A percentile compares a stretch with the other conserved stretches of the same genome.
These are phyloP conservation scores for Mayetiola destructor DNA, from an alignment of 2,888 invertebrate species.

Conservation along the genomic window DNA sequence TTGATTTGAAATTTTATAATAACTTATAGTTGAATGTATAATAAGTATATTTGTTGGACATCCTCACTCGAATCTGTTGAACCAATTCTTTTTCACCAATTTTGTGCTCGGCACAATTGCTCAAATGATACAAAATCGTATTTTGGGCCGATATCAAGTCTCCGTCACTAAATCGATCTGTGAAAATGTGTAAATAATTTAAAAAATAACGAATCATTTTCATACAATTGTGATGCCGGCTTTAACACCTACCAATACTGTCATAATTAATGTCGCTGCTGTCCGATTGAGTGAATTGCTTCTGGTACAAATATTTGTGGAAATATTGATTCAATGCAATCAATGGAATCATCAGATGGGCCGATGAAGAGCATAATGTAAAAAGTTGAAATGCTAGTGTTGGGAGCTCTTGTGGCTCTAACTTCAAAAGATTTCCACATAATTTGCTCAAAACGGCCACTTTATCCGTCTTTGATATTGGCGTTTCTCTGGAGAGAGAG, in stretches of 20 bases:
- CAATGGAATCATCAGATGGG: constrained; percentile 34
- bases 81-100: constrained; percentile 24
- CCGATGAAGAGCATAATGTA: constrained; percentile 37
- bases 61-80: not conserved
- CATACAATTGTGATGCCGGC: not conserved
- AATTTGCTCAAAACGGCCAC: constrained; percentile 41
- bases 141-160: constrained; percentile 45
- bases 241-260: constrained; percentile 29
- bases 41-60: not conserved
- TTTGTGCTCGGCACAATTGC: constrained; percentile 32
- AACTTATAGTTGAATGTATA: too few relatives aligned
- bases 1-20: constrained; percentile 22
- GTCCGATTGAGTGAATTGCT: constrained; percentile 23
- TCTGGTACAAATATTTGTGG: constrained; percentile 32
- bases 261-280: constrained; percentile 19
- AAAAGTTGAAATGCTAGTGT: constrained; percentile 46
- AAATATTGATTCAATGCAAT: constrained; percentile 40
- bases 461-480: constrained; percentile 40
- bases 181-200: not conserved
- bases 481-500: constrained; percentile 40
- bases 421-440: constrained; percentile 37
- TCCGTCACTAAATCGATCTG: constrained; percentile 27
- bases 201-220: not conserved
- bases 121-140: constrained; percentile 45
- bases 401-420: constrained; percentile 45